These are phyloP conservation scores for Tenthredo mesomela DNA, from an alignment of 2,888 invertebrate species.

Conservation along the genomic window DNA sequence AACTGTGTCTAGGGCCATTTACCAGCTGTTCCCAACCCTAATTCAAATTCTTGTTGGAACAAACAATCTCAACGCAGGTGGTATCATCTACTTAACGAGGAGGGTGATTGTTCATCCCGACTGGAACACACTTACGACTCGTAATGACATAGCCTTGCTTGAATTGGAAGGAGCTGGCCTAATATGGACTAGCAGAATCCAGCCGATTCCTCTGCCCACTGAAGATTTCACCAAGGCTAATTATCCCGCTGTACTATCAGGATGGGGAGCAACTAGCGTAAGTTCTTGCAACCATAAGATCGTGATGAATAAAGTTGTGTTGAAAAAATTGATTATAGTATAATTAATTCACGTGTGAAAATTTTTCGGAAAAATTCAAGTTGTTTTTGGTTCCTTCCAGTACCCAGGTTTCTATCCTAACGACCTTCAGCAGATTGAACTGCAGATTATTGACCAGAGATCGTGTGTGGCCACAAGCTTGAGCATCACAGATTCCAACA, in stretches of 20 bases:
- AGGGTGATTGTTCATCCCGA: conserved; percentile 7
- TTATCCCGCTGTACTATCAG: conserved; percentile 1
- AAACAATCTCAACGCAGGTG: not conserved
- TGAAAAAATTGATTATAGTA: too few relatives aligned
- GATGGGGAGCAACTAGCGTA: conserved; percentile 7
- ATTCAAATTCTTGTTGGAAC: conserved; percentile 23
- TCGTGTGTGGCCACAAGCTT: not conserved
- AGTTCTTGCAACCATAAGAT: not conserved
- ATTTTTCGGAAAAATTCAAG: too few relatives aligned
- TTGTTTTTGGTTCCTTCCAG: not conserved
- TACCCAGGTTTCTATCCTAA: not conserved
- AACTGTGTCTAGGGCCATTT: not conserved
- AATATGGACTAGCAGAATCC: not conserved
- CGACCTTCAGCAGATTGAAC: not conserved
- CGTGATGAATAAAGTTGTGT: not conserved
- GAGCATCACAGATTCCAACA: conserved; percentile 11
- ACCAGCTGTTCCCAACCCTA: not conserved
- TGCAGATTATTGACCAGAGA: conserved; percentile 3
- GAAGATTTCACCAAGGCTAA: not conserved
- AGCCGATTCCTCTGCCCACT: not conserved
- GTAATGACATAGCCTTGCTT: conserved; percentile 22
- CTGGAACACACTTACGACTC: not conserved
- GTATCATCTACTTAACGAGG: not conserved
- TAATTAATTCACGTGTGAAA: too few relatives aligned
- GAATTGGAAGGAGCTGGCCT: not conserved